phyloP scores from a whole-genome alignment of 2,888 invertebrate species.

The Orthosia incerta region DNA sequence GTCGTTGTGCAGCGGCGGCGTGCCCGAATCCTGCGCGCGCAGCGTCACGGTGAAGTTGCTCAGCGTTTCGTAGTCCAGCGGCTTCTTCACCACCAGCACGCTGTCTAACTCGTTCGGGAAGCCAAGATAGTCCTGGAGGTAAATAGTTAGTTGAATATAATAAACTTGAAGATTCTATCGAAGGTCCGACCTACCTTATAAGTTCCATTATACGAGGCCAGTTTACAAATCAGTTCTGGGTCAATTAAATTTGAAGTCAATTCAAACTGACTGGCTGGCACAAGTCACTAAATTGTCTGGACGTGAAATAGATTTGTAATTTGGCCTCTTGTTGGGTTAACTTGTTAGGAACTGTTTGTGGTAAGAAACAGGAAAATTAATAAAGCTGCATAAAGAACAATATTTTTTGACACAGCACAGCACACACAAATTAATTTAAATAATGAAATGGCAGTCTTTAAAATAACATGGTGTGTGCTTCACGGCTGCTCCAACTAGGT shows the following conservation, averaged over 20 bases:
- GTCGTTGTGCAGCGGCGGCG: conserved; percentile 94
- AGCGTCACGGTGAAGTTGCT: conserved; percentile 95
- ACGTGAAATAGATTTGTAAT: too few relatives aligned
- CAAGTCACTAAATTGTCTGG: not conserved
- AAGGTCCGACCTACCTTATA: not conserved
- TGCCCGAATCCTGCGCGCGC: conserved; percentile 95
- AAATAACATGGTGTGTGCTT: too few relatives aligned
- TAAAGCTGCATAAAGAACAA: too few relatives aligned
- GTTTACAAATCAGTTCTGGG: too few relatives aligned
- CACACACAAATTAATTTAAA: too few relatives aligned
- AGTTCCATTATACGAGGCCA: too few relatives aligned
- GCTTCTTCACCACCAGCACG: conserved; percentile 94
- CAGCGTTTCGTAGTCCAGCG: conserved; percentile 95
- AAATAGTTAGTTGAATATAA: not conserved
- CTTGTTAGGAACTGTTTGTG: too few relatives aligned
- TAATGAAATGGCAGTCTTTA: too few relatives aligned
- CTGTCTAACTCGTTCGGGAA: conserved; percentile 97
- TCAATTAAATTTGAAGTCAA: not conserved
- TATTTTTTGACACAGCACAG: too few relatives aligned
- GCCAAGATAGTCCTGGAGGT: conserved; percentile 93
- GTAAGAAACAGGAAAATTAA: too few relatives aligned
- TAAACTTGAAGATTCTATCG: not conserved
- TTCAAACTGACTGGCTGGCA: not conserved
- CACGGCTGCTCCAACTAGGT: too few relatives aligned
- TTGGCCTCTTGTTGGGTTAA: too few relatives aligned